Conservation (phyloP, 2,888 invertebrate genomes). For the Liposcelis brunnea region DNA sequence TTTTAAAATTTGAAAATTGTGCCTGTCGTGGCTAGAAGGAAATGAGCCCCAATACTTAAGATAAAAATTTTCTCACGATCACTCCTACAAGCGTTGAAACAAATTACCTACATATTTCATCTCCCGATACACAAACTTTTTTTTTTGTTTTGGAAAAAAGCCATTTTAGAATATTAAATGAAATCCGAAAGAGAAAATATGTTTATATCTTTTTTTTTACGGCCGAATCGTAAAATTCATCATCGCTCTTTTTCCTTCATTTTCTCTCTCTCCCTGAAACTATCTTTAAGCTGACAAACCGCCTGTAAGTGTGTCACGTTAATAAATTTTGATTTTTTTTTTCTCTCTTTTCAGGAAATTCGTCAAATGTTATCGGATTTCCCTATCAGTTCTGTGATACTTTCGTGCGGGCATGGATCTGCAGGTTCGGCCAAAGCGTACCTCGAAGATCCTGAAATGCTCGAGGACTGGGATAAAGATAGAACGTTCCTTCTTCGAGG, state of each 20-base stretch:
- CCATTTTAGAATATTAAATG: too few species aligned
- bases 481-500: slow-evolving; percentile 23
- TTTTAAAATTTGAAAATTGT: too few species aligned
- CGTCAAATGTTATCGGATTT: slow-evolving; percentile 23
- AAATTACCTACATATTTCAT: too few species aligned
- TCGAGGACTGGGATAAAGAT: slow-evolving; percentile 27
- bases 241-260: slow-evolving; percentile 9
- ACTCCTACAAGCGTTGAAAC: too few species aligned
- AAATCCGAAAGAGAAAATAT: too few species aligned
- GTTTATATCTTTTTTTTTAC: slow-evolving; percentile 10
- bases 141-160: slow-evolving; percentile 5
- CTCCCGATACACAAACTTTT: too few species aligned
- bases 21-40: too few species aligned
- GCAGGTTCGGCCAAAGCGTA: slow-evolving; percentile 22
- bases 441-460: slow-evolving; percentile 24
- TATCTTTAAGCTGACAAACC: too few species aligned
- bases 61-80: too few species aligned
- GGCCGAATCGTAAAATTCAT: slow-evolving; percentile 10
- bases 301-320: neutral
- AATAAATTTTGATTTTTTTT: slow-evolving; percentile 2
- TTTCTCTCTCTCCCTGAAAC: neutral
- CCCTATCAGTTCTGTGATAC: slow-evolving; percentile 22
- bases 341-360: slow-evolving; percentile 21
- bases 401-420: slow-evolving; percentile 21
- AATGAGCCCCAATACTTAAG: too few species aligned